Percentiles rank a stretch among this genome's conserved stretches.
These are phyloP conservation scores for Agelas oroides DNA, from an alignment of 37 sponge, comb jelly and placozoan species.

Conservation along the genomic window DNA sequence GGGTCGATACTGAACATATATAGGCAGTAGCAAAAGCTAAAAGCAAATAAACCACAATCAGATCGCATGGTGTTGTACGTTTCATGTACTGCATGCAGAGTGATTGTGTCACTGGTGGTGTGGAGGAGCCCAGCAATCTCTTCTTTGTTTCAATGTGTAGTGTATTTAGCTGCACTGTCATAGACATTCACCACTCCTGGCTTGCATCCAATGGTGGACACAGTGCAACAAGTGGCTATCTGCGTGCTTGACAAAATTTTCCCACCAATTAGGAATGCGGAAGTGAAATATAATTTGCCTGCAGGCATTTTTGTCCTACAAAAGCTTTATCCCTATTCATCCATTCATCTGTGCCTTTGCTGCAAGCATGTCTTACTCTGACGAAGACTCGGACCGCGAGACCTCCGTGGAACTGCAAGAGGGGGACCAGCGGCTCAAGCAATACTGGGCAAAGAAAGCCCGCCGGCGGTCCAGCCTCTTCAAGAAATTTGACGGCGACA, in stretches of 20 bases:
- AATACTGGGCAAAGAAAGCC: conserved; percentile 44
- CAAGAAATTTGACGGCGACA: conserved; percentile 55
- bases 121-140: conserved; percentile 7
- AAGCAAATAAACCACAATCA: too few species aligned
- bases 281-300: too few species aligned
- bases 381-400: neutral
- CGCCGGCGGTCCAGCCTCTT: conserved; percentile 56
- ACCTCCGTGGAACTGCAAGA: neutral
- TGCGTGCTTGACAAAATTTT: too few species aligned
- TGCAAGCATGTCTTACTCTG: conserved; percentile 4
- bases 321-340: too few species aligned
- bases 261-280: too few species aligned
- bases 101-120: neutral
- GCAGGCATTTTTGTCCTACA: too few species aligned
- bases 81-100: too few species aligned
- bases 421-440: conserved; percentile 35
- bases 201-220: conserved; percentile 14
- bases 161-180: neutral
- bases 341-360: too few species aligned
- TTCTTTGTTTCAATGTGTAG: conserved; percentile 7
- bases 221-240: too few species aligned
- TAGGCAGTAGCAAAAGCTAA: too few species aligned
- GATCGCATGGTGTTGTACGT: too few species aligned
- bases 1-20: too few species aligned
- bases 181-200: conserved; percentile 14